Evolutionary conservation across 2,797 vertebrate genomes (phyloP).

Genomic region (Adrianichthys oophorus): DNA sequence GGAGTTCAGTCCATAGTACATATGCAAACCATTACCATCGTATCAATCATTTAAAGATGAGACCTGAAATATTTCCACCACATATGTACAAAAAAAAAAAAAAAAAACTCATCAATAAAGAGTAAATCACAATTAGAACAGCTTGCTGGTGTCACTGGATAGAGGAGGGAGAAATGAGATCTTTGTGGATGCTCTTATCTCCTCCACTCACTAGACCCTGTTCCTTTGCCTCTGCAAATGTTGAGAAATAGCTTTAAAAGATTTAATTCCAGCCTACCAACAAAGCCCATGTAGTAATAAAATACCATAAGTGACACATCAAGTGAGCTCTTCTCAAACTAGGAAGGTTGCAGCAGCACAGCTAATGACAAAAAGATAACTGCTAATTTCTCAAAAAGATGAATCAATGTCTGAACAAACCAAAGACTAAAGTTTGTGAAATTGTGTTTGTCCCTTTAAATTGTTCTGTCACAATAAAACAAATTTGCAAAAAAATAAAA

Average conservation of each 20-base stretch:
- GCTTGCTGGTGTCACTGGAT: slow-evolving; percentile 36
- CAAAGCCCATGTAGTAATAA: slow-evolving; percentile 6
- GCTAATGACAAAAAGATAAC: slow-evolving; percentile 18
- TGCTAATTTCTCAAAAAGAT: not conserved
- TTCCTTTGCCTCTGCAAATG: not conserved
- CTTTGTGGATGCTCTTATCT: slow-evolving; percentile 17
- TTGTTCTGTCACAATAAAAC: too few species aligned
- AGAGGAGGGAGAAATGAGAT: slow-evolving; percentile 42
- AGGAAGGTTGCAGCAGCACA: slow-evolving; percentile 1
- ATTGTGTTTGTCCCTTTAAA: too few species aligned
- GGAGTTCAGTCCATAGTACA: slow-evolving; percentile 65
- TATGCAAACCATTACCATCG: slow-evolving; percentile 55
- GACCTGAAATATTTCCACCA: slow-evolving; percentile 6
- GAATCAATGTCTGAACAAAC: slow-evolving; percentile 3
- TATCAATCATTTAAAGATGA: slow-evolving; percentile 68
- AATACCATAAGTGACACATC: slow-evolving; percentile 5
- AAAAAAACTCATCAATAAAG: slow-evolving; percentile 20
- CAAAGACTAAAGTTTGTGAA: slow-evolving; percentile 5
- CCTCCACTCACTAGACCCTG: not conserved
- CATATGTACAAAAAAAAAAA: slow-evolving; percentile 24
- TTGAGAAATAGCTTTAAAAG: slow-evolving; percentile 17
- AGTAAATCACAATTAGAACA: slow-evolving; percentile 13
- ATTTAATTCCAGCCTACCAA: slow-evolving; percentile 27
- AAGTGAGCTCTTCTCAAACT: slow-evolving; percentile 3
- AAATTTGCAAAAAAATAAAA: not conserved